Percentiles rank a stretch among this genome's conserved stretches.
Evolutionary conservation across 2,888 invertebrate genomes (phyloP).

Genomic region (Epistrophe eligans): DNA sequence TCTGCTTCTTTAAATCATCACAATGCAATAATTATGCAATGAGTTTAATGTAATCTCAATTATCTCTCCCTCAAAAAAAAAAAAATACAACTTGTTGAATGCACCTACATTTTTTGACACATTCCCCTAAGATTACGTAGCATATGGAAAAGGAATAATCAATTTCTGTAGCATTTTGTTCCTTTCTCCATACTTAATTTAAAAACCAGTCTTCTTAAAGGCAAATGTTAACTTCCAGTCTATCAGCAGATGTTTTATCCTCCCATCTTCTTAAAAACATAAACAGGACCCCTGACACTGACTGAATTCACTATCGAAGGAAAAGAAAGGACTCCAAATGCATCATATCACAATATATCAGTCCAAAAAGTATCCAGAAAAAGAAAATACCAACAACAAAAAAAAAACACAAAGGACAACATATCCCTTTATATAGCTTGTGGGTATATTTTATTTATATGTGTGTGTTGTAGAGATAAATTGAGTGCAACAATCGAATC

Average conservation of each 20-base stretch:
- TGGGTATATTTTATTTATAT: background rate
- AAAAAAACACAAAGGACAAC: constrained; percentile 43
- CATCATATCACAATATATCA: constrained; percentile 51
- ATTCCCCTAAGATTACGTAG: background rate
- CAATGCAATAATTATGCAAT: background rate
- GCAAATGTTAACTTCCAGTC: background rate
- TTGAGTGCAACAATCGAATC: constrained; percentile 53
- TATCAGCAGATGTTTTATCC: constrained; percentile 58
- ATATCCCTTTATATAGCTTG: constrained; percentile 25
- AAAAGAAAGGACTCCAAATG: constrained; percentile 57
- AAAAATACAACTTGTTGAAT: constrained; percentile 27
- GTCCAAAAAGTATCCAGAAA: constrained; percentile 31
- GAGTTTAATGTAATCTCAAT: background rate
- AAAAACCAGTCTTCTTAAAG: constrained; percentile 32
- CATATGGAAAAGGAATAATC: constrained; percentile 15
- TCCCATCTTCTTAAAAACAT: constrained; percentile 24
- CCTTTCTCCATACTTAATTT: constrained; percentile 17
- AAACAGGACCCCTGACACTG: constrained; percentile 20
- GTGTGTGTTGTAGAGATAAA: background rate
- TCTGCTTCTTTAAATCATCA: background rate
- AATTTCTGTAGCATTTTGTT: constrained; percentile 26
- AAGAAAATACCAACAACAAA: constrained; percentile 23
- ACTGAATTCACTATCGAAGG: constrained; percentile 18
- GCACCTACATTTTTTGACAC: background rate
- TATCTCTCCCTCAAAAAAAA: background rate